Evolutionary conservation across 2,113 vertebrate species (phyloP).

Genomic region (Esox niger): DNA sequence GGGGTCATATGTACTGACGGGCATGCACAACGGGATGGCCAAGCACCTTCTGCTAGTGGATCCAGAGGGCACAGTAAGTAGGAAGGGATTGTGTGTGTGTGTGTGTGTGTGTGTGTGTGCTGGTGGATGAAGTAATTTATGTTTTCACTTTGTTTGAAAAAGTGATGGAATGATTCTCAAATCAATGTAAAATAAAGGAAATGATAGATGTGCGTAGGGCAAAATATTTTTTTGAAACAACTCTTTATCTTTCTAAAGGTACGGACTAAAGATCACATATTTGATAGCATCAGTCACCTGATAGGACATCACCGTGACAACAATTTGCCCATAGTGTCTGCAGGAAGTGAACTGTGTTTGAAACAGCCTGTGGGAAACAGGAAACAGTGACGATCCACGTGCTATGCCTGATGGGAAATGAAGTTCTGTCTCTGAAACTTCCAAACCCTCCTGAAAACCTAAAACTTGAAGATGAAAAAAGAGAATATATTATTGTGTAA

Average conservation of each 20-base stretch:
- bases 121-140: no score
- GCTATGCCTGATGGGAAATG: conserved; percentile 37
- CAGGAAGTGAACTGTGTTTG: conserved; percentile 94
- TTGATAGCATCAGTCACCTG: conserved; percentile 96
- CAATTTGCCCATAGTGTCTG: conserved; percentile 92
- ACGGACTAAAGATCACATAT: conserved; percentile 94
- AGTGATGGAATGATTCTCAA: no score
- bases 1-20: conserved; percentile 91
- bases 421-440: conserved; percentile 37
- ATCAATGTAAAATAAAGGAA: neutral
- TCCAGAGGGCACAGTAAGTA: conserved; percentile 89
- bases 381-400: conserved; percentile 74
- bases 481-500: conserved; percentile 38
- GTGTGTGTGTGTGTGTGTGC: neutral
- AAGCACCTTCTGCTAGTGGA: conserved; percentile 96
- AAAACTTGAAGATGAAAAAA: conserved; percentile 63
- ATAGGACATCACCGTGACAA: conserved; percentile 95
- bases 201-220: neutral
- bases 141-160: neutral
- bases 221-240: neutral
- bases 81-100: neutral
- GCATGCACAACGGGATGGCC: conserved; percentile 90
- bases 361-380: conserved; percentile 84
- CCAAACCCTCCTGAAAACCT: conserved; percentile 34
- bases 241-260: conserved; percentile 71